These are phyloP conservation scores for Euclidia mi DNA, from an alignment of 2,888 invertebrate genomes.

Conservation along the genomic window DNA sequence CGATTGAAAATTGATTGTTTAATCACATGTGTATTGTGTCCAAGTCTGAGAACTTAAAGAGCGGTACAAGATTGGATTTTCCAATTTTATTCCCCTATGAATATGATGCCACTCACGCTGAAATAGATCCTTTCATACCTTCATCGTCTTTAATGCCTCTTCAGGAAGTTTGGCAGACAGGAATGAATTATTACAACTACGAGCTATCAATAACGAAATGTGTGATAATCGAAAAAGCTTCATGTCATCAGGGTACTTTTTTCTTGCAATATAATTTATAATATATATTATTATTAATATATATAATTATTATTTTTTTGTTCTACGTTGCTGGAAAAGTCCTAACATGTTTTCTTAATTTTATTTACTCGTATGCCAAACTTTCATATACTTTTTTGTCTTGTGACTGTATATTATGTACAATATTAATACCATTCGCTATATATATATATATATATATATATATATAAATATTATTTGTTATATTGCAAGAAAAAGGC, in stretches of 20 bases:
- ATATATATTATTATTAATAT: no score
- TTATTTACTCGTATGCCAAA: constrained; percentile 10
- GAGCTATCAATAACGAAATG: constrained; percentile 80
- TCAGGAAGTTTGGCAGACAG: constrained; percentile 74
- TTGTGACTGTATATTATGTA: background rate
- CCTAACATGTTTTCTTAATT: constrained; percentile 21
- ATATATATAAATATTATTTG: constrained; percentile 11
- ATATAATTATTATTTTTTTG: no score
- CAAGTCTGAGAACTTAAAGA: constrained; percentile 56
- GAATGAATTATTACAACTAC: constrained; percentile 80
- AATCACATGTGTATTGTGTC: constrained; percentile 43
- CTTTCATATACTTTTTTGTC: background rate
- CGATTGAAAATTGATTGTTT: constrained; percentile 61
- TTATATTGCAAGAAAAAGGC: constrained; percentile 64
- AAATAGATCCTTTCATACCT: constrained; percentile 70
- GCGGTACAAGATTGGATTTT: constrained; percentile 60
- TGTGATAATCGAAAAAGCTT: constrained; percentile 83
- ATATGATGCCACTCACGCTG: constrained; percentile 72
- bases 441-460: no score
- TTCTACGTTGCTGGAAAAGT: constrained; percentile 24
- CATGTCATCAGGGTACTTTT: constrained; percentile 63
- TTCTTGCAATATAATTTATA: no score
- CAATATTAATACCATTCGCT: no score
- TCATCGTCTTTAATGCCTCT: constrained; percentile 73
- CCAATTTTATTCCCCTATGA: constrained; percentile 69